Evolutionary conservation across 1,140 invertebrate species (phyloP).

Genomic region (Micrasema minimum): DNA sequence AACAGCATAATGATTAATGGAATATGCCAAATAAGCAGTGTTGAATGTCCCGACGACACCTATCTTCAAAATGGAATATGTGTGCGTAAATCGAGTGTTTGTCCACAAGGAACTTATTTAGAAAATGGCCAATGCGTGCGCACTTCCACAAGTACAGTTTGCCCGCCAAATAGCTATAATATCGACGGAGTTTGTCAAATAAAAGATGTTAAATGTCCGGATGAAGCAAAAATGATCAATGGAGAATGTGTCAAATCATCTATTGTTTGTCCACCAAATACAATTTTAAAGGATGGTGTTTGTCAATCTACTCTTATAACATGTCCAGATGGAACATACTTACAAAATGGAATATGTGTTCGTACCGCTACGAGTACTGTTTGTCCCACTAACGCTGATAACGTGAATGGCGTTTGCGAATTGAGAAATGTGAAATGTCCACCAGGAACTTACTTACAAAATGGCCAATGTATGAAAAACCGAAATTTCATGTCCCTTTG

Average conservation of each 20-base stretch:
- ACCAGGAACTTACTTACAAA: not conserved
- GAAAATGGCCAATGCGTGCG: too few species aligned
- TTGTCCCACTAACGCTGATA: not conserved
- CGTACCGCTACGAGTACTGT: not conserved
- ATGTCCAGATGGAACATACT: not conserved
- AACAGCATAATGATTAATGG: not conserved
- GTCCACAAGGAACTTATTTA: too few species aligned
- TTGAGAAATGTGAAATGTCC: not conserved
- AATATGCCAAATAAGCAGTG: too few species aligned
- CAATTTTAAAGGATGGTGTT: not conserved
- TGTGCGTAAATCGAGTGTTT: too few species aligned
- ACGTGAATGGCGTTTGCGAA: not conserved
- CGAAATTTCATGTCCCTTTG: not conserved
- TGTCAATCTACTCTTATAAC: not conserved
- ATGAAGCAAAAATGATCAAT: not conserved
- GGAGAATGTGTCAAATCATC: not conserved
- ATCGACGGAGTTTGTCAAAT: not conserved
- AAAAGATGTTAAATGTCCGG: not conserved
- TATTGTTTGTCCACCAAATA: slow-evolving; percentile 8
- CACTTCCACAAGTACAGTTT: not conserved
- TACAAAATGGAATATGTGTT: not conserved
- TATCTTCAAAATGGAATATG: too few species aligned
- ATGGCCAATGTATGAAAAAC: not conserved
- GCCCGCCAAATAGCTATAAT: not conserved
- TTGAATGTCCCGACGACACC: too few species aligned